Evolutionary conservation across 2,113 vertebrate genomes (phyloP), one percentile per base, ranked within the genome.

Genomic region (Erpornis zantholeuca): DNA sequence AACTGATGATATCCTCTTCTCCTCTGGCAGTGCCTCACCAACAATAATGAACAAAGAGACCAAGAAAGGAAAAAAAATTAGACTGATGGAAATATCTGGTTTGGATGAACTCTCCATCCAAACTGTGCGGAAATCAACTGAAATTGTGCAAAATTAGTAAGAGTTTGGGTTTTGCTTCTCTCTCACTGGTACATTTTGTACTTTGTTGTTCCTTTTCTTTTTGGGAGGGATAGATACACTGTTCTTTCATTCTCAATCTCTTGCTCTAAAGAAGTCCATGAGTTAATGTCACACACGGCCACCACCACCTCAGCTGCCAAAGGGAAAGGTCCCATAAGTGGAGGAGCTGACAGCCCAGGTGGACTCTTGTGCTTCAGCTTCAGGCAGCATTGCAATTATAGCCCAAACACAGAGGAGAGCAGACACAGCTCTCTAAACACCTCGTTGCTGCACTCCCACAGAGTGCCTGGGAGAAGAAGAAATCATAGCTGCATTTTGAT

Each of bases 1-100:
- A 69, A 5, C 2, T 1, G 11, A 40, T 1, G 11, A 40, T n/a
- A 79, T 20, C 2, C 1, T 73, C 11, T 61, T 82, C 22, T 10
- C 5, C 17, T 80, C 11, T 2, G 1, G 19, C 21, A 83, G 5
- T 0, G 0, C 5, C 6, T 61, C 16, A 64, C 7, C 18, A 13
- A 25, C 7, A 11, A 6, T 35, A 70, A 50, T 17, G 18, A 63
- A 29, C 20, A 82, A 17, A 53, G 45, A 82, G 59, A 7, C 3
- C 15, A 69, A 77, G 45, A 89, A 71, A 16, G 3, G 8, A 64
- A 75, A 87, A 40, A 47, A 42, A 17, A 2, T 1, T 22, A 45
- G 8, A 38, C 4, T 54, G 3, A 20, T 25, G 8, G 15, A 85
- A 87, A 29, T 64, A 76, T 10, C 5, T 2, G 59, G 12, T 75